These are phyloP conservation scores for Agrochola macilenta DNA, from an alignment of 2,888 invertebrate species.

Conservation along the genomic window DNA sequence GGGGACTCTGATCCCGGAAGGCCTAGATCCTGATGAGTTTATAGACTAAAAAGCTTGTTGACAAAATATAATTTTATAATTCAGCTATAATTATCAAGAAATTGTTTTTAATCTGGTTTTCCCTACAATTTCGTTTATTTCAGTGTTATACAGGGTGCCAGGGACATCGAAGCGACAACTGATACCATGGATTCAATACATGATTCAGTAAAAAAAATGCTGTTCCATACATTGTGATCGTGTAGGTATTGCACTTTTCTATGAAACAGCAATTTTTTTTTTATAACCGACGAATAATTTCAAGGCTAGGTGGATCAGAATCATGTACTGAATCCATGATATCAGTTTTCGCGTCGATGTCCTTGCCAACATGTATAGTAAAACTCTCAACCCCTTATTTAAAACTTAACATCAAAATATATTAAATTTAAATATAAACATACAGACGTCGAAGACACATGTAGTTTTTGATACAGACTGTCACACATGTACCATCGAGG, in stretches of 20 bases:
- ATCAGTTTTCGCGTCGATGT: too few relatives aligned
- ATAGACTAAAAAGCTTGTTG: not conserved
- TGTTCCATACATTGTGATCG: too few relatives aligned
- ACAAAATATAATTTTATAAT: not conserved
- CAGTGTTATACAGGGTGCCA: too few relatives aligned
- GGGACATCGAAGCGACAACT: too few relatives aligned
- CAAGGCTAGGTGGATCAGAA: too few relatives aligned
- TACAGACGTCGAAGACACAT: not conserved
- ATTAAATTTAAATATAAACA: not conserved
- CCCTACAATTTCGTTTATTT: not conserved
- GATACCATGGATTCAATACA: too few relatives aligned
- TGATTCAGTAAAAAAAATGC: too few relatives aligned
- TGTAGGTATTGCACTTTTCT: too few relatives aligned
- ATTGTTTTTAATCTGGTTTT: not conserved
- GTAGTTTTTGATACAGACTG: not conserved
- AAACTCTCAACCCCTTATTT: not conserved
- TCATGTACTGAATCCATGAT: too few relatives aligned
- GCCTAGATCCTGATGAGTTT: not conserved
- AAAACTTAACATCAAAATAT: not conserved
- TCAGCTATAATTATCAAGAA: not conserved
- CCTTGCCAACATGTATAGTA: too few relatives aligned
- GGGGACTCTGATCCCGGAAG: not conserved
- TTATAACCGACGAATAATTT: too few relatives aligned
- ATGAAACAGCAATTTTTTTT: too few relatives aligned
- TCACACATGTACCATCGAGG: not conserved